phyloP scores from a whole-genome alignment of 2,797 vertebrate genomes.

The Diplodus puntazzo region DNA sequence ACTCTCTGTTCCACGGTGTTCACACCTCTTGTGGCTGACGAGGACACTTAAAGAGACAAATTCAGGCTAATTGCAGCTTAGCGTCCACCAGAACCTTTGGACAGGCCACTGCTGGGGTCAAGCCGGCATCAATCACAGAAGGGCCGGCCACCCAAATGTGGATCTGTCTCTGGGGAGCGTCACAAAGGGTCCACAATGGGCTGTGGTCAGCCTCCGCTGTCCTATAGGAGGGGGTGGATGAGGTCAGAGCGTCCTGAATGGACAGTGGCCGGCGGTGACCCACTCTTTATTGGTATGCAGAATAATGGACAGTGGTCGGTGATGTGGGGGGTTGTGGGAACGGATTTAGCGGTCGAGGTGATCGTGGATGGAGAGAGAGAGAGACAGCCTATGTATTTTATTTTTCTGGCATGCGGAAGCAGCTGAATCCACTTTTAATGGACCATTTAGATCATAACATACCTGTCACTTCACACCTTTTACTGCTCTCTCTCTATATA shows the following conservation, averaged over 20 bases:
- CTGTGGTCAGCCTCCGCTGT: constrained; percentile 59
- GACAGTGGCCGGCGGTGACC: constrained; percentile 63
- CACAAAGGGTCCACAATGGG: constrained; percentile 61
- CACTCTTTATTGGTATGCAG: constrained; percentile 70
- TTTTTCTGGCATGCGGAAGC: neutral
- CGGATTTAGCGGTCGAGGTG: constrained; percentile 39
- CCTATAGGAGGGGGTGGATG: constrained; percentile 47
- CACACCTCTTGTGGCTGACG: constrained; percentile 59
- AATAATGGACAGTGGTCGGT: constrained; percentile 67
- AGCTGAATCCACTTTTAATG: constrained; percentile 2
- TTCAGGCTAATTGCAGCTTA: constrained; percentile 89
- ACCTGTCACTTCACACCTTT: constrained; percentile 19
- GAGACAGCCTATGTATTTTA: neutral
- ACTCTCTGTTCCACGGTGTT: neutral
- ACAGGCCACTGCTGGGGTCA: constrained; percentile 74
- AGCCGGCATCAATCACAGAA: constrained; percentile 80
- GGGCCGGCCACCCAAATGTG: constrained; percentile 58
- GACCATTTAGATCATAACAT: neutral
- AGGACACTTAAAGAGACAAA: constrained; percentile 79
- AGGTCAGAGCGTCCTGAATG: constrained; percentile 74
- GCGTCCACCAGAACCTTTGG: constrained; percentile 80
- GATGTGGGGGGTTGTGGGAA: constrained; percentile 73
- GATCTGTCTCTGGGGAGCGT: constrained; percentile 52
- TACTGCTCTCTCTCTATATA: neutral
- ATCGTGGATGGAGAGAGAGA: constrained; percentile 38